Evolutionary conservation across 2,113 vertebrate genomes (phyloP).

Genomic region (Addax nasomaculatus): DNA sequence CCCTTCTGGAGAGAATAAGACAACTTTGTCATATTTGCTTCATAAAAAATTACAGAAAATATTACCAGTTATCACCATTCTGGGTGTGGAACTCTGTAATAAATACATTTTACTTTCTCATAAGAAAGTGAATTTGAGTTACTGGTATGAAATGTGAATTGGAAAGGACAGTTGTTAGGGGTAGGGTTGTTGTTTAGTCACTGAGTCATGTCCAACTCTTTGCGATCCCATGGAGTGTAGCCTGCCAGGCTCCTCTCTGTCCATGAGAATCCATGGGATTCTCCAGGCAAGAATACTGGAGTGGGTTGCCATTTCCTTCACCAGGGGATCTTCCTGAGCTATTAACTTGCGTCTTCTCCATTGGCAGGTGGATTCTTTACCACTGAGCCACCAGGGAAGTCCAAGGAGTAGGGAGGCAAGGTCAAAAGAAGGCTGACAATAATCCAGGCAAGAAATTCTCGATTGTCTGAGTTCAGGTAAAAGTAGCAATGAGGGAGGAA

Average conservation of each 20-base stretch:
- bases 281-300: background rate
- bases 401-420: background rate
- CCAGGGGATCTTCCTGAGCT: background rate
- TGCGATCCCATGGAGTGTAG: background rate
- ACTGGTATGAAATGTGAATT: background rate
- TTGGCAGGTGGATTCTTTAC: background rate
- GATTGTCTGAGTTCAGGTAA: background rate
- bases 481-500: background rate
- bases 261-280: background rate
- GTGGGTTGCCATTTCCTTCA: background rate
- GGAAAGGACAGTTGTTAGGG: background rate
- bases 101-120: background rate
- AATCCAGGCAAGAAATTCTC: background rate
- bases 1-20: background rate
- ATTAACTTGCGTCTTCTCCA: background rate
- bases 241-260: background rate
- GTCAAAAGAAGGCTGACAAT: background rate
- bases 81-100: background rate
- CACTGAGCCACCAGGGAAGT: background rate
- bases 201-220: background rate
- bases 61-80: background rate
- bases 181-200: background rate
- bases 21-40: background rate
- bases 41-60: background rate
- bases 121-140: background rate